Percentiles rank a stretch among this genome's conserved stretches.
These are phyloP conservation scores for Hiodon alosoides DNA, from an alignment of 2,113 vertebrate species.

Conservation along the genomic window DNA sequence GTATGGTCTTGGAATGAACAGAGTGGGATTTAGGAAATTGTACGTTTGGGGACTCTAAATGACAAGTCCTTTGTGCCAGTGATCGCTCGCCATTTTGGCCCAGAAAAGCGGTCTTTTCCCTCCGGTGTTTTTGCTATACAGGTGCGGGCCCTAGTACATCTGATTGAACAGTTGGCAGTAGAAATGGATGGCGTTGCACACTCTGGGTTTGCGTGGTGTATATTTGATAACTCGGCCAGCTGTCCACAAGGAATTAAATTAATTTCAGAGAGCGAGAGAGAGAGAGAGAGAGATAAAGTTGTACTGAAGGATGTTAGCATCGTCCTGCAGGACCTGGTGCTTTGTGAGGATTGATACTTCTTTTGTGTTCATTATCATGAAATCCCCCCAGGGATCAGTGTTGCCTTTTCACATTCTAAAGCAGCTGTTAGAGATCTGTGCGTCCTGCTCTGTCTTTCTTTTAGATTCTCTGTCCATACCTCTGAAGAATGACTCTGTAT, in stretches of 20 bases:
- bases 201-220: slow-evolving; percentile 50
- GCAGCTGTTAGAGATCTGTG: slow-evolving; percentile 54
- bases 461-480: too few species aligned
- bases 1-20: too few species aligned
- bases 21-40: too few species aligned
- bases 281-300: slow-evolving; percentile 38
- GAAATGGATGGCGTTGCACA: slow-evolving; percentile 37
- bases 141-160: slow-evolving; percentile 1
- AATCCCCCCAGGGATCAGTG: slow-evolving; percentile 57
- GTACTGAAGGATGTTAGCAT: slow-evolving; percentile 51
- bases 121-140: too few species aligned
- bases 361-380: slow-evolving; percentile 69
- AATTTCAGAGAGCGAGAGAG: slow-evolving; percentile 57
- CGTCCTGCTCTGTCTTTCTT: slow-evolving; percentile 20
- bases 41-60: too few species aligned
- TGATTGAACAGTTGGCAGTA: slow-evolving; percentile 22
- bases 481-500: too few species aligned
- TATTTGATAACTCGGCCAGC: slow-evolving; percentile 49
- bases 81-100: too few species aligned
- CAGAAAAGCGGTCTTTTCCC: too few species aligned
- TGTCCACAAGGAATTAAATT: slow-evolving; percentile 59
- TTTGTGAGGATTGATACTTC: slow-evolving; percentile 62
- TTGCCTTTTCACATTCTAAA: slow-evolving; percentile 61
- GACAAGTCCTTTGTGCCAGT: too few species aligned
- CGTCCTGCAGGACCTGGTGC: slow-evolving; percentile 42